Evolutionary conservation across 2,888 invertebrate species (phyloP).

Genomic region (Polyommatus iphigenia): DNA sequence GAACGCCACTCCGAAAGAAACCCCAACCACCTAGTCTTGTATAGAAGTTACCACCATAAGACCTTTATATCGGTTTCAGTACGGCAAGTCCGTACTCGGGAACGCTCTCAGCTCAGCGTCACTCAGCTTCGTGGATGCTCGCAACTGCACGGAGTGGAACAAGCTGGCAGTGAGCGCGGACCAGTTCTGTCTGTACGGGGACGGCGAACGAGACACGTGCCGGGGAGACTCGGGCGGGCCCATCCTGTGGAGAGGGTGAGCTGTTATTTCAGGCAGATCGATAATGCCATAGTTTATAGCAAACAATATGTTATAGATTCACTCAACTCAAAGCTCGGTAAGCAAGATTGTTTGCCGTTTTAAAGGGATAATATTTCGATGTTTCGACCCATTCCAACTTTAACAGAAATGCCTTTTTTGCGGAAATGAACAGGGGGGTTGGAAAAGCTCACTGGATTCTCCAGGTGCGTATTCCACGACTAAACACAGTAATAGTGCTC

Average conservation of each 20-base stretch:
- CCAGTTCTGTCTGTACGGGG: constrained; percentile 52
- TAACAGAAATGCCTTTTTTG: background rate
- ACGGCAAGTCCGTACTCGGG: constrained; percentile 39
- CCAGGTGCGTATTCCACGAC: too few relatives aligned
- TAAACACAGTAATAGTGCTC: too few relatives aligned
- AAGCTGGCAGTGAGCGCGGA: constrained; percentile 42
- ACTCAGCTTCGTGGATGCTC: constrained; percentile 43
- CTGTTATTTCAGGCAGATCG: constrained; percentile 20
- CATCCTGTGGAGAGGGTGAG: constrained; percentile 49
- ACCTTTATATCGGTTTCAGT: constrained; percentile 39
- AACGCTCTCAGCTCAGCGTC: constrained; percentile 42
- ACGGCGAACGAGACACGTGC: constrained; percentile 49
- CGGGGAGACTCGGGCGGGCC: constrained; percentile 53
- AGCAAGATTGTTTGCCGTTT: background rate
- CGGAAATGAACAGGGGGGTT: too few relatives aligned
- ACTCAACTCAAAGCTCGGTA: background rate
- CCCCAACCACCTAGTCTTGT: too few relatives aligned
- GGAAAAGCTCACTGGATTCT: too few relatives aligned
- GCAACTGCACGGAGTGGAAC: constrained; percentile 43
- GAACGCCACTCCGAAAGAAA: too few relatives aligned
- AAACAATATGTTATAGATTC: background rate
- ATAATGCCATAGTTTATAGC: background rate
- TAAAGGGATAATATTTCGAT: background rate
- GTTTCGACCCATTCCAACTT: background rate
- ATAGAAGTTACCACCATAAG: background rate